Percentiles rank a stretch among this genome's conserved stretches.
These are phyloP conservation scores for Abrostola tripartita DNA, from an alignment of 2,888 invertebrate species.

Conservation along the genomic window DNA sequence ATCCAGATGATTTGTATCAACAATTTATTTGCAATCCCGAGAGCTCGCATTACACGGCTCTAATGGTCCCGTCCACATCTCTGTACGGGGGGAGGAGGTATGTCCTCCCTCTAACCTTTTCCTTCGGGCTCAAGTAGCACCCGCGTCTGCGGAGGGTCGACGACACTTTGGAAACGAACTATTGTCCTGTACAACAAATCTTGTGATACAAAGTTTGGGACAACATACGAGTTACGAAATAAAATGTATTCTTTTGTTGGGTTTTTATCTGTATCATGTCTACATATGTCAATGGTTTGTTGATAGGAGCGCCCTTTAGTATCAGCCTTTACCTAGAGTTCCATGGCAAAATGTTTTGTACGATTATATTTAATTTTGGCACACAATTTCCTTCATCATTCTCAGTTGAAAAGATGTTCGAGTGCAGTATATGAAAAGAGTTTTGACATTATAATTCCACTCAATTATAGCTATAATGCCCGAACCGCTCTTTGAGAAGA, in stretches of 20 bases:
- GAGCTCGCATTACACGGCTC: slow-evolving; percentile 10
- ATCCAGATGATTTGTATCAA: slow-evolving; percentile 1
- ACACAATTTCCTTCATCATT: too few species aligned
- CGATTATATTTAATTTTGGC: too few species aligned
- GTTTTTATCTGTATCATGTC: not conserved
- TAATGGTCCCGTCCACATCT: slow-evolving; percentile 25
- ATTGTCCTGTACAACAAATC: slow-evolving; percentile 6
- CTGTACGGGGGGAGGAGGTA: too few species aligned
- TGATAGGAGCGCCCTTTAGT: too few species aligned
- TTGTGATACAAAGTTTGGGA: slow-evolving; percentile 7
- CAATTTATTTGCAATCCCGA: not conserved
- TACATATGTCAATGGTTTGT: too few species aligned
- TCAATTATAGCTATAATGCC: too few species aligned
- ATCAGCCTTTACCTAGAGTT: too few species aligned
- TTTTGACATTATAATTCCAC: too few species aligned
- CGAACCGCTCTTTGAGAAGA: too few species aligned
- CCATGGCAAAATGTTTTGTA: too few species aligned
- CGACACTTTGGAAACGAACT: not conserved
- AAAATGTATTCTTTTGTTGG: not conserved
- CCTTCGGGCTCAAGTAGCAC: not conserved
- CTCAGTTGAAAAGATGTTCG: too few species aligned
- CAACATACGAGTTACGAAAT: not conserved
- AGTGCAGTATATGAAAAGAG: too few species aligned
- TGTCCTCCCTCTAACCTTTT: not conserved
- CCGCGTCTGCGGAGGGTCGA: not conserved